Evolutionary conservation across 2,888 invertebrate genomes (phyloP).

Genomic region (Leptopilina myrica): DNA sequence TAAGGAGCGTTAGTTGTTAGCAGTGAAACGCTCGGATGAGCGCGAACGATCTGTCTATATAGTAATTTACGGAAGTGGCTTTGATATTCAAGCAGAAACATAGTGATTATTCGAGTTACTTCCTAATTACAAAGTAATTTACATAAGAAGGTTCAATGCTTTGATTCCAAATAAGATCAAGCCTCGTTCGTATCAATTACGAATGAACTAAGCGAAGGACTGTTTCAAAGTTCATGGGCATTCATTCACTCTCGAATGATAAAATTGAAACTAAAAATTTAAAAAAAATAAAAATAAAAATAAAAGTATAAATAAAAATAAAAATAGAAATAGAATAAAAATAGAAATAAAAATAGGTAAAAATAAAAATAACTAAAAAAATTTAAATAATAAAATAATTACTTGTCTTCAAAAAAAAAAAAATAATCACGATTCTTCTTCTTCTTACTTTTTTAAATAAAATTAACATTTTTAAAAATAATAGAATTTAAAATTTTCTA

Average conservation of each 20-base stretch:
- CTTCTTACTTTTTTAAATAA: too few relatives aligned
- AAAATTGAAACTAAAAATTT: neutral
- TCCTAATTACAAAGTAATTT: constrained; percentile 55
- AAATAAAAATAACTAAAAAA: too few relatives aligned
- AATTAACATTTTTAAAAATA: too few relatives aligned
- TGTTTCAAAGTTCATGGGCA: constrained; percentile 3
- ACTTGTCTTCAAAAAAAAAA: too few relatives aligned
- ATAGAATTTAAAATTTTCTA: too few relatives aligned
- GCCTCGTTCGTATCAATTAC: neutral
- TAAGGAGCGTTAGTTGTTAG: constrained; percentile 56
- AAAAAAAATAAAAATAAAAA: neutral
- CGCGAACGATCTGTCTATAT: constrained; percentile 47
- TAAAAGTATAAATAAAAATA: too few relatives aligned
- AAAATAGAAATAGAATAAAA: too few relatives aligned
- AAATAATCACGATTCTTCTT: too few relatives aligned
- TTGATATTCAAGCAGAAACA: constrained; percentile 49
- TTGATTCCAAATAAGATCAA: constrained; percentile 29
- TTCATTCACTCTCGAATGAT: neutral
- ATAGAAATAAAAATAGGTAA: too few relatives aligned
- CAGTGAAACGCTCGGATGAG: constrained; percentile 56
- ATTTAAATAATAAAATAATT: too few relatives aligned
- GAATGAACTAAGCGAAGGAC: neutral
- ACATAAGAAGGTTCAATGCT: constrained; percentile 50
- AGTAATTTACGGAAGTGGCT: constrained; percentile 52
- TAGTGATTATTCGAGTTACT: constrained; percentile 50